Conservation (phyloP, 2,797 vertebrate species). For the Uromys caudimaculatus region DNA sequence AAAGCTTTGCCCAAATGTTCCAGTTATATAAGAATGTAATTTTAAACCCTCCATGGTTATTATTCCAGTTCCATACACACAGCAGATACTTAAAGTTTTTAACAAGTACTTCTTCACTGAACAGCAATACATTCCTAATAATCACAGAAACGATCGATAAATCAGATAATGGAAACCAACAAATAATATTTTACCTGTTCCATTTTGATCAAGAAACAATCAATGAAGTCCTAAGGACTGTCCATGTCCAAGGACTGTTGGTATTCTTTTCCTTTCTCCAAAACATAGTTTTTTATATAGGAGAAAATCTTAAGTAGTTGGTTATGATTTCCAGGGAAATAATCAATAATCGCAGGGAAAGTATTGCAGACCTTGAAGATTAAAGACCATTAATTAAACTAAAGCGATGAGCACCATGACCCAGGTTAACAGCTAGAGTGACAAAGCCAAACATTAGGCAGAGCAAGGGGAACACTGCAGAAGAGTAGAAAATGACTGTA, state of each 20-base stretch:
- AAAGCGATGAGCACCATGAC: neutral
- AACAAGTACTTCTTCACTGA: neutral
- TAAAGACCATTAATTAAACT: neutral
- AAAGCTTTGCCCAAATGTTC: neutral
- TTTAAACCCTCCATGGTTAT: neutral
- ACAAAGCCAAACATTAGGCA: neutral
- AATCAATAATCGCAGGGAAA: slow-evolving; percentile 86
- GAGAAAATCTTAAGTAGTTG: slow-evolving; percentile 84
- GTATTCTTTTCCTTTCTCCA: slow-evolving; percentile 79
- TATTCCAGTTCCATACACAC: neutral
- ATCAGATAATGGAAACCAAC: neutral
- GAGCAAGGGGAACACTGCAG: neutral
- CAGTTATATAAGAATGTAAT: neutral
- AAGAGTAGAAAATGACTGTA: neutral
- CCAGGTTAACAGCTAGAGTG: neutral
- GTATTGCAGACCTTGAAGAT: slow-evolving; percentile 86
- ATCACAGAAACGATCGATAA: neutral
- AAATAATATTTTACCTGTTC: slow-evolving; percentile 74
- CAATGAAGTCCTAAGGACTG: slow-evolving; percentile 79
- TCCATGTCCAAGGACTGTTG: slow-evolving; percentile 72
- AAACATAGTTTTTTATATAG: slow-evolving; percentile 83
- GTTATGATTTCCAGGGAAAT: slow-evolving; percentile 90
- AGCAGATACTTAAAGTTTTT: neutral
- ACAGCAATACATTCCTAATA: neutral
- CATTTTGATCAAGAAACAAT: slow-evolving; percentile 84